phyloP scores from a whole-genome alignment of 37 sponge, comb jelly and placozoan species.

The Mnemiopsis leidyi region DNA sequence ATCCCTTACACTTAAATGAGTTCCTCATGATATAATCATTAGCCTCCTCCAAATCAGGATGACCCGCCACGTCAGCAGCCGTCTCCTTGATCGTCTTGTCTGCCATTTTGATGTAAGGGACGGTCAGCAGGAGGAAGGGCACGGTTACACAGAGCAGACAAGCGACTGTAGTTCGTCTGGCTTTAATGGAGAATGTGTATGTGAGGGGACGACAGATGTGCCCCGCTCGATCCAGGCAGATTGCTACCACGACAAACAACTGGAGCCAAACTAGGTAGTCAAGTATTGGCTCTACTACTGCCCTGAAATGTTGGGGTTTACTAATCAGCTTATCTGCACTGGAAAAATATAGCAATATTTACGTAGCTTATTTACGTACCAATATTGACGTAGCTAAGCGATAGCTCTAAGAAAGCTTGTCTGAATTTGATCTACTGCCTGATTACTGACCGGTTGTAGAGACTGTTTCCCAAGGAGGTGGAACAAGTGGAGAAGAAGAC shows the following conservation, averaged over 20 bases:
- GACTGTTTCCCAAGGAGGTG: neutral
- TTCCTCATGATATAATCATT: neutral
- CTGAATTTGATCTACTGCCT: neutral
- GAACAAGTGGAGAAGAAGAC: neutral
- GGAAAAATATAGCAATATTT: no score
- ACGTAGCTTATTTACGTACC: no score
- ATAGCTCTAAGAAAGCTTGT: no score
- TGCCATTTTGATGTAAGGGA: conserved; percentile 2
- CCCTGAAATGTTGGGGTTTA: conserved; percentile 42
- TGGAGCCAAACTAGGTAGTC: conserved; percentile 63
- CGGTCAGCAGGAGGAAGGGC: conserved; percentile 16
- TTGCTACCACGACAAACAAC: conserved; percentile 1
- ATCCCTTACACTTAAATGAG: neutral
- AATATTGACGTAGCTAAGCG: no score
- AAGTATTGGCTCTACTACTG: conserved; percentile 5
- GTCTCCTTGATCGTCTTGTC: neutral
- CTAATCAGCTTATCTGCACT: no score
- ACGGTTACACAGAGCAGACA: neutral
- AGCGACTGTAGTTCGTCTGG: neutral
- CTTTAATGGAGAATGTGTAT: conserved; percentile 43
- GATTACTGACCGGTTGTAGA: neutral
- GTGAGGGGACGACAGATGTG: conserved; percentile 53
- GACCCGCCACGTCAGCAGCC: neutral
- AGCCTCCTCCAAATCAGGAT: neutral
- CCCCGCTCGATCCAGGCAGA: conserved; percentile 39